Base-by-base conservation (phyloP, 2,113 vertebrate genomes). In the Athene cunicularia region DNA sequence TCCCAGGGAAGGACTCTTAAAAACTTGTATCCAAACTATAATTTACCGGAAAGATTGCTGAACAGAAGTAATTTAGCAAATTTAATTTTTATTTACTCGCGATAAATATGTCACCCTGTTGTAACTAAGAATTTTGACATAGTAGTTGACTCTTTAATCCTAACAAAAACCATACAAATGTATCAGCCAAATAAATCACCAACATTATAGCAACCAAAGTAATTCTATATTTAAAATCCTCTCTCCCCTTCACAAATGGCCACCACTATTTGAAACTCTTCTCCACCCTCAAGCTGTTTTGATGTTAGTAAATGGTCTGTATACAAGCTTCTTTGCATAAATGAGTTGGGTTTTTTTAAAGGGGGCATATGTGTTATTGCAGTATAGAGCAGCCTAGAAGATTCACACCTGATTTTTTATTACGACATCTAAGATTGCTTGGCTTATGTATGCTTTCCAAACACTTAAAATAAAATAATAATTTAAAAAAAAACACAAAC, bases 301-400 rank as follows among this genome's bases (percentile, higher is more conserved):
- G 15, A 67, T 18, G 80, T 81, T 5, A 80, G 15, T 72, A 79
- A 53, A 49, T n/a, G n/a, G 33, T 63, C n/a, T 41, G n/a, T 27
- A 72, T 10, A 60, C 14, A 32, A 39, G 52, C 10, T n/a, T 32
- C 63, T 56, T 56, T 23, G 58, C 33, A 32, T 23, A 43, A 82
- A 30, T 28, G 1, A 49, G 8, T 24, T 80, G 63, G 14, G 19
- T 27, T 22, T 39, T 56, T 43, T 35, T 3, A 2, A 28, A 60
- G 20, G 5, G 4, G 5, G 1, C 45, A 47, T 39, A 0, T 8
- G 2, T 49, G 22, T 37, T 71, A 53, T 8, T 62, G 26, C 11
- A 82, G 43, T 37, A 67, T 2, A 56, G 39, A 59, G 30, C 28
- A 72, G 35, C 14, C 18, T 45, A n/a, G 53, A 73, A 85, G 6